Conservation (phyloP, 2,888 invertebrate genomes). For the Monoplex corrugatus region DNA sequence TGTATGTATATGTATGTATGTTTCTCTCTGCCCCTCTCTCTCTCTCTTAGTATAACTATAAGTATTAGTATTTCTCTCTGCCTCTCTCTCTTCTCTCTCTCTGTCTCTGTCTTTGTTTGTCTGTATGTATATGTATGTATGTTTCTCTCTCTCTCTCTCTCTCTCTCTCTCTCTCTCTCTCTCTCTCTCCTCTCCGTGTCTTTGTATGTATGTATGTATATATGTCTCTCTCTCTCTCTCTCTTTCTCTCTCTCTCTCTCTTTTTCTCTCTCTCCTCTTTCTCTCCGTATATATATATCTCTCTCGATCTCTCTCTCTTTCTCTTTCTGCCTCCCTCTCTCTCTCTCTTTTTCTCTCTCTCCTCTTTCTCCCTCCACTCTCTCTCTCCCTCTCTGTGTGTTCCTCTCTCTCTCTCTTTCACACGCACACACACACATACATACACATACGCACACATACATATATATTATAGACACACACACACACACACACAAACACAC, state of each 20-base stretch:
- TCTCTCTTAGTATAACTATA: too few species aligned
- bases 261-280: slow-evolving; percentile 8
- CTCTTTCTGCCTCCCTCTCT: not conserved
- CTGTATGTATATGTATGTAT: too few species aligned
- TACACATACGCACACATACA: too few species aligned
- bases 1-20: not conserved
- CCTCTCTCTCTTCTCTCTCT: not conserved
- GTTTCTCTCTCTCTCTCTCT: not conserved
- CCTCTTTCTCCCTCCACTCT: too few species aligned
- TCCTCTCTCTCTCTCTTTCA: not conserved
- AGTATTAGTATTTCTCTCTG: not conserved
- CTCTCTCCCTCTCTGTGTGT: not conserved
- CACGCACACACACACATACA: too few species aligned
- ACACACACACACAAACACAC: too few species aligned
- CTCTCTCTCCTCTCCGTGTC: not conserved
- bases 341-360: not conserved
- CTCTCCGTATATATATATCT: too few species aligned
- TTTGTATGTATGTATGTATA: too few species aligned
- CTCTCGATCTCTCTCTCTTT: not conserved
- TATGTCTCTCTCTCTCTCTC: not conserved
- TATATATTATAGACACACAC: too few species aligned
- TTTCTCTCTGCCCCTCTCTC: not conserved
- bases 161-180: not conserved
- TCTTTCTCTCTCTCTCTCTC: not conserved
- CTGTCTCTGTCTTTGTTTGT: not conserved